Evolutionary conservation across 2,113 vertebrate species (phyloP).

Genomic region (Notarius quadriscutis): DNA sequence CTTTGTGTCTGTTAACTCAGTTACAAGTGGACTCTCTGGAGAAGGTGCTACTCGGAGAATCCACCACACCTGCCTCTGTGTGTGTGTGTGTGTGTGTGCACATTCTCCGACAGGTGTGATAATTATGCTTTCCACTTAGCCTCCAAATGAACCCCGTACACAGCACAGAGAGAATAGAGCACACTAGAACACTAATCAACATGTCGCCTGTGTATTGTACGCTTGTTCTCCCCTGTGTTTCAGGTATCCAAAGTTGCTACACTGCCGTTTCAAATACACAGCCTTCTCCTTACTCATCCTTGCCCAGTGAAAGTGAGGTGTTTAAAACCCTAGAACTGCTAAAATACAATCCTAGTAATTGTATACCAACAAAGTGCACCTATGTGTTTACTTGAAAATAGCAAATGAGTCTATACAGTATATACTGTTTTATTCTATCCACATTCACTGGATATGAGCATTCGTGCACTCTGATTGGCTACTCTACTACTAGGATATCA

Average conservation of each 20-base stretch:
- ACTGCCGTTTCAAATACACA: not conserved
- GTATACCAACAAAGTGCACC: not conserved
- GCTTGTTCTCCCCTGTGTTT: constrained; percentile 20
- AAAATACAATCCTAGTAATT: not conserved
- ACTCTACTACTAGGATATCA: no score
- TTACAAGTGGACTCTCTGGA: constrained; percentile 9
- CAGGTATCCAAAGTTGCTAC: not conserved
- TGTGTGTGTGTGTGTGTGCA: not conserved
- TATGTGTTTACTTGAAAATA: not conserved
- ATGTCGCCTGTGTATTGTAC: constrained; percentile 24
- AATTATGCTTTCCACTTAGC: constrained; percentile 31
- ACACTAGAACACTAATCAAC: constrained; percentile 5
- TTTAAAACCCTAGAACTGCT: not conserved
- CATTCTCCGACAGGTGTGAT: constrained; percentile 28
- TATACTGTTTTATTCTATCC: no score
- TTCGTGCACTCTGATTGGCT: no score
- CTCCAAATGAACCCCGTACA: constrained; percentile 28
- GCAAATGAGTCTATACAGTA: not conserved
- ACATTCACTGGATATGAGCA: no score
- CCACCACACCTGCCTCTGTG: not conserved
- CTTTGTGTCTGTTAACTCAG: not conserved
- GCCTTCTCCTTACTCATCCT: not conserved
- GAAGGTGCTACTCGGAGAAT: constrained; percentile 11
- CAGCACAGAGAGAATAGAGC: constrained; percentile 6
- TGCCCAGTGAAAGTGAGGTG: not conserved